A percentile compares a stretch with the other conserved stretches of the same genome.
Conservation (phyloP, 2,797 vertebrate species). For the Lacerta bilineata region DNA sequence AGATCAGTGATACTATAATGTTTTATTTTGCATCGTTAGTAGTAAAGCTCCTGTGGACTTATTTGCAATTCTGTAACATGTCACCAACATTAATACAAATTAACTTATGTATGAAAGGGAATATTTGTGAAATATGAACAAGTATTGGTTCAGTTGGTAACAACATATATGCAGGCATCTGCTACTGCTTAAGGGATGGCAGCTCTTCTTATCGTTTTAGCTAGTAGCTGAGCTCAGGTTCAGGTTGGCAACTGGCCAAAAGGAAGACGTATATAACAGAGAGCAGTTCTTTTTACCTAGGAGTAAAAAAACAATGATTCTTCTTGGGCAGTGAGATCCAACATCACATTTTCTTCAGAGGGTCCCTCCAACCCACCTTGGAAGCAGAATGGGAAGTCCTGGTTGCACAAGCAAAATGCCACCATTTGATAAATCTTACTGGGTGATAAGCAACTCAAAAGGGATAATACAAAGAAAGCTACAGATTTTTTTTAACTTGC, state of each 20-base stretch:
- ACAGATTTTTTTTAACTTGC: not conserved
- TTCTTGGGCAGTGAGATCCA: not conserved
- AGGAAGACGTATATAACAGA: not conserved
- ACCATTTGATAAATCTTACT: too few species aligned
- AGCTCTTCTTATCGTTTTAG: constrained; percentile 4
- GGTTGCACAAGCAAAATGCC: too few species aligned
- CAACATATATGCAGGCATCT: not conserved
- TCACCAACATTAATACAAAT: not conserved
- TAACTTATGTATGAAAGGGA: not conserved
- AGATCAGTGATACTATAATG: not conserved
- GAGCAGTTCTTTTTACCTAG: not conserved
- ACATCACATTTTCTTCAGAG: not conserved
- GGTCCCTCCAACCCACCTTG: too few species aligned
- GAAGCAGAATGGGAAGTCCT: too few species aligned
- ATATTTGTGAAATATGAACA: not conserved
- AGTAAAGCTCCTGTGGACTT: not conserved
- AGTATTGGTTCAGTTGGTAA: not conserved
- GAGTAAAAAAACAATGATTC: not conserved
- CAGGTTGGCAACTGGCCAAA: not conserved
- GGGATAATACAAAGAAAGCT: not conserved
- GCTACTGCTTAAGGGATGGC: not conserved
- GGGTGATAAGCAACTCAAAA: not conserved
- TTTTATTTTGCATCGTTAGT: not conserved
- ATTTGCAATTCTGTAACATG: not conserved
- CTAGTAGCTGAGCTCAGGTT: not conserved